Evolutionary conservation across 2,797 vertebrate species (phyloP).

Genomic region (Sebastiscus albofasciatus): DNA sequence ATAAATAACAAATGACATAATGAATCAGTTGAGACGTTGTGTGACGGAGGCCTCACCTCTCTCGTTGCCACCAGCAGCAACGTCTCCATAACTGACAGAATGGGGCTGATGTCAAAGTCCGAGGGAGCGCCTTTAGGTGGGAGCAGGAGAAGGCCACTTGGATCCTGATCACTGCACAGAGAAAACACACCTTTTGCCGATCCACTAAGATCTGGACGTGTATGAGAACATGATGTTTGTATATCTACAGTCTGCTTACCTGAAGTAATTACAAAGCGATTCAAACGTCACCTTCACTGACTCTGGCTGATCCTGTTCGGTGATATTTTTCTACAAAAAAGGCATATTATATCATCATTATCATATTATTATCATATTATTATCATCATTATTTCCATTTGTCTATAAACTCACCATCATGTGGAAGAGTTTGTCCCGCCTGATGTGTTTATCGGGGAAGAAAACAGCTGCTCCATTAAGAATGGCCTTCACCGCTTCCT

Average conservation of each 20-base stretch:
- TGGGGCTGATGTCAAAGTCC: conserved; percentile 87
- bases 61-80: conserved; percentile 89
- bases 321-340: conserved; percentile 90
- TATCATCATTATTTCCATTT: not conserved
- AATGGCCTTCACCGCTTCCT: conserved; percentile 92
- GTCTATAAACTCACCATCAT: conserved; percentile 89
- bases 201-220: not conserved
- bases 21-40: not conserved
- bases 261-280: conserved; percentile 96
- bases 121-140: conserved; percentile 89
- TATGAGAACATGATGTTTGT: not conserved
- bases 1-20: not conserved
- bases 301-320: conserved; percentile 90
- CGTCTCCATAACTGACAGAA: conserved; percentile 92
- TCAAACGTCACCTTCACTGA: conserved; percentile 93
- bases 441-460: conserved; percentile 91
- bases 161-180: conserved; percentile 90
- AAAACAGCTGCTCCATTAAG: conserved; percentile 94
- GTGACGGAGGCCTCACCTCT: conserved; percentile 84
- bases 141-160: conserved; percentile 91
- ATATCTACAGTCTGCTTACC: conserved; percentile 75
- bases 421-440: conserved; percentile 92
- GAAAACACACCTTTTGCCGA: not conserved
- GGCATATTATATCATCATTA: not conserved
- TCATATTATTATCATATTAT: not conserved